Evolutionary conservation across 2,113 vertebrate species (phyloP), one percentile per base, ranked within the genome.

Genomic region (Buteo buteo): DNA sequence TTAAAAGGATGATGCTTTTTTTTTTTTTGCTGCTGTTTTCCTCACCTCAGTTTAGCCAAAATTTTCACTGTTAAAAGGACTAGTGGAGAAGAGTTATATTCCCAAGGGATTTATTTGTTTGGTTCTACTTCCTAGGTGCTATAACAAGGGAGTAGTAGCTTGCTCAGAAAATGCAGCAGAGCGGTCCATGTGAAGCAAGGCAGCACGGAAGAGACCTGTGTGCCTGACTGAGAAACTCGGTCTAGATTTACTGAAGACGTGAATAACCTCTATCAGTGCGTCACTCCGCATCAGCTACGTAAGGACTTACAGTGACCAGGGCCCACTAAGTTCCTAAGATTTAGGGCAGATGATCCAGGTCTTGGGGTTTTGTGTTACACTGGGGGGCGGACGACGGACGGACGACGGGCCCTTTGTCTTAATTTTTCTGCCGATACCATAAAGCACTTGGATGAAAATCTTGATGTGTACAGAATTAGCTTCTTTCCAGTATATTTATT

Each of bases 321-420:
- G 65, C 69, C 65, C 29, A 29, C 55, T 28, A 13, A 40, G 42
- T 74, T 78, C 72, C 19, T 54, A 5, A 49, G 29, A 11, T 49
- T 47, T 42, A 25, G 17, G n/a, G 38, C 32, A 71, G 55, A 47
- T 67, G 61, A 85, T 87, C 59, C 78, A 64, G 32, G 29, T 82
- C 54, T 49, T 77, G 28, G 15, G 10, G 9, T 69, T 86, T 90
- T 34, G 52, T 90, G 16, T 82, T 82, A 52, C 12, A 8, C 10
- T 19, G 9, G 17, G 49, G 66, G 28, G 16, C 6, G 2, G 11
- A 3, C 3, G 2, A 40, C 11, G 11, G 6, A 25, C 3, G 9
- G 50, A 28, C 9, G 5, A 54, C 7, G 22, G 17, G 6, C 19
- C 14, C 18, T 66, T 91, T 42, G 17, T 71, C 10, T 62, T 66